Evolutionary conservation across 2,888 invertebrate genomes (phyloP).

Genomic region (Drosophila antonietae): DNA sequence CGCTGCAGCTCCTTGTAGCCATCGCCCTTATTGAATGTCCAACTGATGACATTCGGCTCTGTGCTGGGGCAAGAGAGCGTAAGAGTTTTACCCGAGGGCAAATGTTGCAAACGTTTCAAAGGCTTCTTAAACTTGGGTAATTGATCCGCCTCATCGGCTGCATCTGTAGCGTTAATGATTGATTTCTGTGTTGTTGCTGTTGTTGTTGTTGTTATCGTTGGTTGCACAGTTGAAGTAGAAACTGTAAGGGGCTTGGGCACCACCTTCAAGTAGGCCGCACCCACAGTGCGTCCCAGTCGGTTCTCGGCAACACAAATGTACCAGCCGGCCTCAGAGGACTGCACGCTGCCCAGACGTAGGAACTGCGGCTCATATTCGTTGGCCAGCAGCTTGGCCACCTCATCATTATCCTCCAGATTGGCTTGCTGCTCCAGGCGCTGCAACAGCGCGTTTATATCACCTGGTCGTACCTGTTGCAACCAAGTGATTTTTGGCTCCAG

Average conservation of each 20-base stretch:
- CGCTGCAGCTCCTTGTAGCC: conserved; percentile 86
- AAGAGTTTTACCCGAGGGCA: conserved; percentile 91
- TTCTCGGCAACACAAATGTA: conserved; percentile 97
- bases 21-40: conserved; percentile 90
- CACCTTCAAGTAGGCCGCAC: conserved; percentile 92
- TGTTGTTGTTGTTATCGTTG: conserved; percentile 3
- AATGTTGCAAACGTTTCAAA: conserved; percentile 31
- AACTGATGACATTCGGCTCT: conserved; percentile 91
- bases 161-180: conserved; percentile 1
- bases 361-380: conserved; percentile 87
- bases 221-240: background rate
- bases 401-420: background rate
- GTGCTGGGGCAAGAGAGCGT: conserved; percentile 87
- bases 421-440: conserved; percentile 21
- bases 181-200: conserved; percentile 1
- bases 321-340: conserved; percentile 95
- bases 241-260: conserved; percentile 3
- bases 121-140: conserved; percentile 40
- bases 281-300: conserved; percentile 90
- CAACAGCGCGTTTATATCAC: conserved; percentile 41
- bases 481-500: conserved; percentile 93
- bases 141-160: conserved; percentile 9
- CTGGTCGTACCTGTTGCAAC: conserved; percentile 81
- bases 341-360: conserved; percentile 92
- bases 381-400: conserved; percentile 45